These are phyloP conservation scores for Leptestheria dahalacensis DNA, from an alignment of 1,140 invertebrate genomes.

Conservation along the genomic window DNA sequence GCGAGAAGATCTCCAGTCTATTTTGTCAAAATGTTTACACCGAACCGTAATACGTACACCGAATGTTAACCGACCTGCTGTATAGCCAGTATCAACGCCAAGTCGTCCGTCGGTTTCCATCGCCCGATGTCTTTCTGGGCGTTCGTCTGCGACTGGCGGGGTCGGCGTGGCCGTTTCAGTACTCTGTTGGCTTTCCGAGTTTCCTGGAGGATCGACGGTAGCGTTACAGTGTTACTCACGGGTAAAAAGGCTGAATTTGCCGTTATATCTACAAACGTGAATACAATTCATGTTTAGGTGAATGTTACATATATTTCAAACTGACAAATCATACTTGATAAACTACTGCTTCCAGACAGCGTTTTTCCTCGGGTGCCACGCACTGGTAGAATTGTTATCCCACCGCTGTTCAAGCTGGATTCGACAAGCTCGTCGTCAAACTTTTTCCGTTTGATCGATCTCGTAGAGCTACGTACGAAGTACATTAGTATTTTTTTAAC, in stretches of 20 bases:
- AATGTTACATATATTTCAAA: slow-evolving; percentile 12
- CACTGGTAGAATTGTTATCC: slow-evolving; percentile 36
- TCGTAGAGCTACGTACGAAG: slow-evolving; percentile 53
- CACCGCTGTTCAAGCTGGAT: slow-evolving; percentile 49
- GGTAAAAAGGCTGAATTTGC: not conserved
- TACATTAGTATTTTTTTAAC: slow-evolving; percentile 16
- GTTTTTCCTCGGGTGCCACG: slow-evolving; percentile 38
- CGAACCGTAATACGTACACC: not conserved
- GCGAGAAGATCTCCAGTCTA: slow-evolving; percentile 69
- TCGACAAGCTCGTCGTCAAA: slow-evolving; percentile 95
- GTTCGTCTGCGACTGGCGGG: slow-evolving; percentile 41
- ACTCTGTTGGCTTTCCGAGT: slow-evolving; percentile 13
- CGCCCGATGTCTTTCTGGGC: slow-evolving; percentile 72
- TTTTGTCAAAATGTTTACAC: no score
- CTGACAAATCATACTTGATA: slow-evolving; percentile 23
- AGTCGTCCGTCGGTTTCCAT: slow-evolving; percentile 95
- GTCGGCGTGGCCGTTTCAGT: slow-evolving; percentile 17
- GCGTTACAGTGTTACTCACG: not conserved
- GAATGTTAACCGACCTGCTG: slow-evolving; percentile 53
- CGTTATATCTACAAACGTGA: slow-evolving; percentile 5
- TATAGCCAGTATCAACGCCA: slow-evolving; percentile 80
- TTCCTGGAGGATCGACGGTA: not conserved
- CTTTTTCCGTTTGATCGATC: slow-evolving; percentile 85
- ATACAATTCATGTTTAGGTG: slow-evolving; percentile 14
- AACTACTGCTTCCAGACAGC: slow-evolving; percentile 23